Conservation (phyloP, 2,113 vertebrate genomes). For the Anolis sagrei region DNA sequence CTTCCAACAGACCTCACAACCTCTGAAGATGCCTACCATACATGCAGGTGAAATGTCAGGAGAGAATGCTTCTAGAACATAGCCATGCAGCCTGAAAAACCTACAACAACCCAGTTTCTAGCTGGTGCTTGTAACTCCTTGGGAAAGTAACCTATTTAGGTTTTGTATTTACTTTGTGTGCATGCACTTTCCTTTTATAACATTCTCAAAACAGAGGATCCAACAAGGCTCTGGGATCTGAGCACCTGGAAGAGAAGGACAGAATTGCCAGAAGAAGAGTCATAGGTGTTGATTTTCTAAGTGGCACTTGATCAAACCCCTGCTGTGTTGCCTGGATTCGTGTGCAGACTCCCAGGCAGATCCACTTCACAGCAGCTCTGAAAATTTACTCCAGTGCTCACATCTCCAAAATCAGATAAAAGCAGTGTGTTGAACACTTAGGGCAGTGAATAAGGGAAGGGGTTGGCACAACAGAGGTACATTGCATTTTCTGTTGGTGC, state of each 20-base stretch:
- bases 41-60: no score
- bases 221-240: not conserved
- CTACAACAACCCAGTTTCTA: no score
- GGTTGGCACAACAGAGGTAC: not conserved
- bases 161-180: not conserved
- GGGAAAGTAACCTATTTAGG: conserved; percentile 21
- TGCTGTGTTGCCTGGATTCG: not conserved
- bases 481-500: not conserved
- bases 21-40: no score
- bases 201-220: not conserved
- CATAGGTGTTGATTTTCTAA: conserved; percentile 4
- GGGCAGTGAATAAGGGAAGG: not conserved
- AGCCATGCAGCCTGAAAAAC: no score
- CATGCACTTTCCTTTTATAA: no score
- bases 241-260: not conserved
- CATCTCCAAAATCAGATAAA: accelerated
- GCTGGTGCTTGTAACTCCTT: not conserved
- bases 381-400: not conserved
- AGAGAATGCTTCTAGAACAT: no score
- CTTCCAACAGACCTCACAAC: no score
- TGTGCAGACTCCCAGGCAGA: not conserved
- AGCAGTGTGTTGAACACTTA: not conserved
- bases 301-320: not conserved
- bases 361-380: accelerated
- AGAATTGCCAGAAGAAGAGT: not conserved